phyloP scores from a whole-genome alignment of 1,140 invertebrate genomes.

The Calosoma granatense region DNA sequence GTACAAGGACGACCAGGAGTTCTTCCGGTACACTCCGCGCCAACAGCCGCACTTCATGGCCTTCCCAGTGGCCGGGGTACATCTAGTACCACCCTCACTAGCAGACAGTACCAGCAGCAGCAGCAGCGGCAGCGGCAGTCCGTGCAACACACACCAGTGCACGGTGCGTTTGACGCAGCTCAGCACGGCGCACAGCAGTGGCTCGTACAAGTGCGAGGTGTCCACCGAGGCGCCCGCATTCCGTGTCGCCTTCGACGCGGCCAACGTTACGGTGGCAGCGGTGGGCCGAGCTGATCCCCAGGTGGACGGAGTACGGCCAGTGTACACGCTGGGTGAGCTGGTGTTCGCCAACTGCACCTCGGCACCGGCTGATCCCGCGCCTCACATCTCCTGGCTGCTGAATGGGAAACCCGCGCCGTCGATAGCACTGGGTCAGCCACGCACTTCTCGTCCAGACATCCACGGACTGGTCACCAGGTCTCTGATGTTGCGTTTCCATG shows the following conservation, averaged over 20 bases:
- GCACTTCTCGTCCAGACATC: background rate
- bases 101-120: slow-evolving; percentile 34
- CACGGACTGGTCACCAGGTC: background rate
- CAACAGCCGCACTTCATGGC: slow-evolving; percentile 13
- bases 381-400: slow-evolving; percentile 17
- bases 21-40: slow-evolving; percentile 20
- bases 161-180: slow-evolving; percentile 12
- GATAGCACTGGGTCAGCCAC: background rate
- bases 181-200: slow-evolving; percentile 19
- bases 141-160: slow-evolving; percentile 10
- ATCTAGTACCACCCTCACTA: too few species aligned
- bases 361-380: slow-evolving; percentile 23
- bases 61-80: slow-evolving; percentile 15
- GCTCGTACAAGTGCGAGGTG: slow-evolving; percentile 47
- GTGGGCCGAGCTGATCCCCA: slow-evolving; percentile 10
- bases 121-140: slow-evolving; percentile 9
- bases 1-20: slow-evolving; percentile 30
- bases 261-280: slow-evolving; percentile 47
- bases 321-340: slow-evolving; percentile 21
- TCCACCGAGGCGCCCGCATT: slow-evolving; percentile 52
- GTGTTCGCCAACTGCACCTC: slow-evolving; percentile 22
- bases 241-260: slow-evolving; percentile 40
- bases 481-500: background rate
- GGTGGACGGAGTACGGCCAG: background rate
- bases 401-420: background rate